Base-by-base conservation (phyloP, 2,888 invertebrate species). In the Trachelus stipa region DNA sequence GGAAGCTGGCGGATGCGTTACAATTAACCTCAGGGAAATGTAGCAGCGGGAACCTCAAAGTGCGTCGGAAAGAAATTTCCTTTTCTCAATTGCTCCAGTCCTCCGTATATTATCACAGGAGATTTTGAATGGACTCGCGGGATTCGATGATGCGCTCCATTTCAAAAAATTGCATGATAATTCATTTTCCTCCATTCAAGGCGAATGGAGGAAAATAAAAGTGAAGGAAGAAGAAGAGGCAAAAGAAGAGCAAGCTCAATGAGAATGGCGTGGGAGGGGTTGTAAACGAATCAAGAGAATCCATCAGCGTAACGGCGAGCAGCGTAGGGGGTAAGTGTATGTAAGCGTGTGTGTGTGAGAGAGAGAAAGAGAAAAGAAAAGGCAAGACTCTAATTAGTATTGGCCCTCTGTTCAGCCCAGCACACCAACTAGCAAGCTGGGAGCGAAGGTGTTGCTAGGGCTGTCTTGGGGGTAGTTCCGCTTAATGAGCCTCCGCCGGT, bases 401-500 rank as follows among this genome's bases (percentile, higher is more conserved):
- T 83, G 87, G 85, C 83, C 80, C 80, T 81, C 81, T 79, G 83
- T 85, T 76, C 79, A 35, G 80, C 76, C 77, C 76, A 77, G 56
- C 69, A 74, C 75, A 68, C 69, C 75, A 73, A 35, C 76, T 75
- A 80, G 79, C 81, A 33, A 76, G 79, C 83, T 76, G 79, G 77
- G 76, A 77, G 80, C 81, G 81, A 86, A 84, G 88, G 85, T 85
- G 87, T 87, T 86, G 85, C 85, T 77, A 83, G 85, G 81, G 86
- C 85, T 87, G 87, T 88, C 88, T 86, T 84, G 87, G 86, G 88
- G 85, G 87, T 88, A 87, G 86, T 89, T 89, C 81, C 83, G 85
- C 84, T 88, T 90, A 90, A 90, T 88, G 90, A 89, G 89, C 86
- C 87, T 86, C 87, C 84, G 83, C 87, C 84, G 83, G 86, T 90